These are phyloP conservation scores for Merodon equestris DNA, from an alignment of 2,888 invertebrate species.

Conservation along the genomic window DNA sequence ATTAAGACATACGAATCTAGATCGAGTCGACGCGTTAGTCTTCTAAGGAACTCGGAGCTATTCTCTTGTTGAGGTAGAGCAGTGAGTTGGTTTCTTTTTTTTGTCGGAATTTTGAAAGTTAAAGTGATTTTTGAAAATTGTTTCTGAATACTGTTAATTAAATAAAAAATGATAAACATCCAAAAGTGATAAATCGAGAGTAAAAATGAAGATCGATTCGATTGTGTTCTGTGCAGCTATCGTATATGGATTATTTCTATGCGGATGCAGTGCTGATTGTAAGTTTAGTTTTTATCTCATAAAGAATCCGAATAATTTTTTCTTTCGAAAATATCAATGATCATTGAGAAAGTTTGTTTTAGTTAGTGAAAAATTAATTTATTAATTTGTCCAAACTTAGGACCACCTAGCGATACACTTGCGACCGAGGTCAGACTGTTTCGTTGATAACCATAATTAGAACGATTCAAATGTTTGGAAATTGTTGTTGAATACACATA, in stretches of 20 bases:
- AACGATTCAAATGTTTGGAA: conserved; percentile 26
- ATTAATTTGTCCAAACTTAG: conserved; percentile 8
- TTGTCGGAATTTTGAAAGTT: neutral
- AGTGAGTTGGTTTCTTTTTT: neutral
- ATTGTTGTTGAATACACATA: neutral
- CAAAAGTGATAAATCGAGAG: neutral
- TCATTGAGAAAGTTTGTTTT: no score
- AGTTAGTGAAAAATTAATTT: no score
- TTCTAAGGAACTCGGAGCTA: neutral
- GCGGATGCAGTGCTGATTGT: conserved; percentile 30
- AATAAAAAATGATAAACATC: conserved; percentile 6
- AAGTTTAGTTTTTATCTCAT: conserved; percentile 10
- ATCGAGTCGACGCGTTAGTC: conserved; percentile 4
- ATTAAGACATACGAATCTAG: conserved; percentile 27
- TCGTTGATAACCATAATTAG: conserved; percentile 31
- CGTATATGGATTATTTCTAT: conserved; percentile 33
- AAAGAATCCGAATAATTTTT: no score
- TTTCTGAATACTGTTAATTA: neutral
- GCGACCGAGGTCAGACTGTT: conserved; percentile 25
- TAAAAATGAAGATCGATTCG: conserved; percentile 9
- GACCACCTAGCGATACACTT: conserved; percentile 24
- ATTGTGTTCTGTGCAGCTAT: conserved; percentile 5
- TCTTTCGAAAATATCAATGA: no score
- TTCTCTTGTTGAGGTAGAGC: neutral
- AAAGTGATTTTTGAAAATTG: neutral